Base-by-base conservation (phyloP, 53 echinoderm and acorn worm species). In the Luidia sarsii region DNA sequence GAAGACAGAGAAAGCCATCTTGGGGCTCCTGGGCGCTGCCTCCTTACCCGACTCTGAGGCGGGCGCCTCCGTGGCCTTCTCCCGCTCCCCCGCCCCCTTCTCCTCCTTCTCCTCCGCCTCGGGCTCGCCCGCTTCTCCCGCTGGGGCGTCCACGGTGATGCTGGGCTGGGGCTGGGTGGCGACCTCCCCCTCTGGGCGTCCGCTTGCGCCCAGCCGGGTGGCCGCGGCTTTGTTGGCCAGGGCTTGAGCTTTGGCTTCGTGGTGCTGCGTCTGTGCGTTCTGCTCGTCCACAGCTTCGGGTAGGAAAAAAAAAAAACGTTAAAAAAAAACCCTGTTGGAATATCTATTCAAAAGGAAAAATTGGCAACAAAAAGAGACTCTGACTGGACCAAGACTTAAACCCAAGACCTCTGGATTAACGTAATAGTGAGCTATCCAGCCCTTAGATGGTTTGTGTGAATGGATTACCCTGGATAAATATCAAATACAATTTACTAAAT, bases 251-350 rank as follows among this genome's bases (percentile, higher is more conserved):
- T 89, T 91, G 24, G 89, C 91, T 48, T 91, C 93, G 23, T 96
- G 97, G 54, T 93, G 85, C 64, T 96, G 80, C 23, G 93, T 93
- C 48, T 91, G 93, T 48, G 90, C 97, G 51, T 96, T 96, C 75
- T 96, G 97, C 86, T 96, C 97, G 83, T 96, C 97, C 25, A 96
- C 96, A 67, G 97, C 97, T 96, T 73, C 11, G 70, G 11, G 6
- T n/a, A n/a, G n/a, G n/a, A n/a, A n/a, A n/a, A n/a, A 67, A 46
- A 57, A 60, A n/a, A n/a, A n/a, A n/a, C n/a, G n/a, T n/a, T n/a
- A n/a, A n/a, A n/a, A n/a, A n/a, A n/a, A n/a, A n/a, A n/a, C n/a
- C n/a, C n/a, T n/a, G n/a, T n/a, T n/a, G n/a, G n/a, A n/a, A n/a
- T n/a, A n/a, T n/a, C n/a, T n/a, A n/a, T n/a, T n/a, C n/a, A n/a